phyloP scores from a whole-genome alignment of 2,113 vertebrate species.

The Oncorhynchus tshawytscha region DNA sequence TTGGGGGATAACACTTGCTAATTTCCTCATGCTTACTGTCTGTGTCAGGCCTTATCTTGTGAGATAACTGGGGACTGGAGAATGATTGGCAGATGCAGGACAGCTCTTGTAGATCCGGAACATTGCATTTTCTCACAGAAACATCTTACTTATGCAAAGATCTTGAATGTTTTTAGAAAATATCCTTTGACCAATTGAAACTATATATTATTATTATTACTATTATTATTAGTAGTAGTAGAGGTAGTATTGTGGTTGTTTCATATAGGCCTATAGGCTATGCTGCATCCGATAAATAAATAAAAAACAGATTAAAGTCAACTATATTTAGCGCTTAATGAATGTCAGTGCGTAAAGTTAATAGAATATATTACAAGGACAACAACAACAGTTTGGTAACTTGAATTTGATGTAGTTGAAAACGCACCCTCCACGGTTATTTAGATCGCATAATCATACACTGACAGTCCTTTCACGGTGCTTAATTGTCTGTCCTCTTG shows the following conservation, averaged over 20 bases:
- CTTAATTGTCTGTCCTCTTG: conserved; percentile 60
- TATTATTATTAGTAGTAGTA: neutral
- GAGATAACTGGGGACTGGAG: conserved; percentile 69
- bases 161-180: neutral
- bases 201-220: neutral
- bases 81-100: conserved; percentile 54
- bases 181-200: neutral
- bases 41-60: conserved; percentile 73
- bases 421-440: conserved; percentile 35
- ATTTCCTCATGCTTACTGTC: conserved; percentile 71
- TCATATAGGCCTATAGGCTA: too few species aligned
- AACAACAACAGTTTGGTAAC: conserved; percentile 12
- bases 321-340: neutral
- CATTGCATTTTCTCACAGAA: neutral
- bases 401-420: conserved; percentile 19
- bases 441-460: conserved; percentile 50
- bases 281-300: too few species aligned
- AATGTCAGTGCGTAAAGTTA: neutral
- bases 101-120: conserved; percentile 27
- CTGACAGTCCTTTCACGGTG: conserved; percentile 49
- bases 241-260: neutral
- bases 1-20: conserved; percentile 63
- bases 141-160: too few species aligned
- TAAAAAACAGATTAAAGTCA: neutral
- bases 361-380: neutral